Percentiles rank a stretch among this genome's conserved stretches.
Evolutionary conservation across 2,797 vertebrate genomes (phyloP).

Genomic region (Peromyscus attwateri): DNA sequence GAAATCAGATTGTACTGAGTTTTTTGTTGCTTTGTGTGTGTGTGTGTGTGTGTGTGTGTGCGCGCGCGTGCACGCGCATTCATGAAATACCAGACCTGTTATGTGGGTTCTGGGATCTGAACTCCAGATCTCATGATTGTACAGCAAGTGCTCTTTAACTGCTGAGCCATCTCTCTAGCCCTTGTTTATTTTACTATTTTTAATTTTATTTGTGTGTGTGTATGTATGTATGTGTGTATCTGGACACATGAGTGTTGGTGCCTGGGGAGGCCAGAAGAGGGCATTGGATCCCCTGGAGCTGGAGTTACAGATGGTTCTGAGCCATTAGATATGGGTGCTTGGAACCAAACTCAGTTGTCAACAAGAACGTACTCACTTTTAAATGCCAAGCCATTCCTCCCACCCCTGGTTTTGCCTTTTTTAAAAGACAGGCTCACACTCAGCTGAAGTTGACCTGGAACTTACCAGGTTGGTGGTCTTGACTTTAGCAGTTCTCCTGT

Average conservation of each 20-base stretch:
- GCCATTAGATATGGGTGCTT: neutral
- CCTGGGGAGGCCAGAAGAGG: neutral
- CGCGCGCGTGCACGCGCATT: accelerated
- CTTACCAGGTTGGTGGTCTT: neutral
- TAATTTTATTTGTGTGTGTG: neutral
- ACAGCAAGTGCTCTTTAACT: neutral
- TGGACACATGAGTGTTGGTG: neutral
- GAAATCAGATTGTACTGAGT: neutral
- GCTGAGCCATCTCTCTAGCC: neutral
- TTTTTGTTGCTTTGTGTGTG: neutral
- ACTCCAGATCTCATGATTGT: neutral
- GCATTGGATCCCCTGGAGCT: neutral
- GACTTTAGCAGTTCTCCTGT: neutral
- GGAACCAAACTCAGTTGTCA: neutral
- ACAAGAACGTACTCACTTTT: neutral
- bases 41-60: no score
- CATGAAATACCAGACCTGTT: neutral
- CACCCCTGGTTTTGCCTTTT: neutral
- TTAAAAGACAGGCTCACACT: neutral
- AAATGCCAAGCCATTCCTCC: neutral
- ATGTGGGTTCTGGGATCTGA: neutral
- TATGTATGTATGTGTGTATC: neutral
- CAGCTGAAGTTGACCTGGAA: neutral
- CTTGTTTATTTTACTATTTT: neutral
- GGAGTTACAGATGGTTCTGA: neutral